phyloP scores from a whole-genome alignment of 2,113 vertebrate genomes.

The Globicephala melas region DNA sequence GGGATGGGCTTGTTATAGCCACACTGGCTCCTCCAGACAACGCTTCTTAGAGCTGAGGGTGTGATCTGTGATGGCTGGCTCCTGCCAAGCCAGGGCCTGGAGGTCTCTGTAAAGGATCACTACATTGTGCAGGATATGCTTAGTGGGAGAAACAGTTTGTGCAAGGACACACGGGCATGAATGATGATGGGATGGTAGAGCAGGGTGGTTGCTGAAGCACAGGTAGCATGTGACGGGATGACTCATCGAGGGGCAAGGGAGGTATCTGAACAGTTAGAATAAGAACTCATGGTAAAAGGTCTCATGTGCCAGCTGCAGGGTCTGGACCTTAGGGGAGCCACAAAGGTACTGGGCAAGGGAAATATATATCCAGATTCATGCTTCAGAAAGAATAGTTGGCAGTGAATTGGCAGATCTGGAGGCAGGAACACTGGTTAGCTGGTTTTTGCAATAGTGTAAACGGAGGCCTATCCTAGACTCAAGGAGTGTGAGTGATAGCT shows the following conservation, averaged over 20 bases:
- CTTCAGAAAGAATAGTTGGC: neutral
- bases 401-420: neutral
- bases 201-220: neutral
- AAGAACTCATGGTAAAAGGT: neutral
- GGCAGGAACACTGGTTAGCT: neutral
- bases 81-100: neutral
- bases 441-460: neutral
- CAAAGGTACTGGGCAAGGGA: neutral
- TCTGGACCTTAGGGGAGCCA: neutral
- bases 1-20: neutral
- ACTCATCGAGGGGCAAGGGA: accelerated
- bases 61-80: neutral
- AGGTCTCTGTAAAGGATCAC: neutral
- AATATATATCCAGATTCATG: neutral
- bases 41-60: neutral
- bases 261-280: neutral
- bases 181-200: neutral
- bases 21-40: neutral
- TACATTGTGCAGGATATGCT: neutral
- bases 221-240: neutral
- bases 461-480: neutral
- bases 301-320: neutral
- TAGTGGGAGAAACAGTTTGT: neutral
- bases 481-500: neutral
- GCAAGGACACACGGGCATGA: neutral